Evolutionary conservation across 2,797 vertebrate species (phyloP).

Genomic region (Rhinichthys osculus): DNA sequence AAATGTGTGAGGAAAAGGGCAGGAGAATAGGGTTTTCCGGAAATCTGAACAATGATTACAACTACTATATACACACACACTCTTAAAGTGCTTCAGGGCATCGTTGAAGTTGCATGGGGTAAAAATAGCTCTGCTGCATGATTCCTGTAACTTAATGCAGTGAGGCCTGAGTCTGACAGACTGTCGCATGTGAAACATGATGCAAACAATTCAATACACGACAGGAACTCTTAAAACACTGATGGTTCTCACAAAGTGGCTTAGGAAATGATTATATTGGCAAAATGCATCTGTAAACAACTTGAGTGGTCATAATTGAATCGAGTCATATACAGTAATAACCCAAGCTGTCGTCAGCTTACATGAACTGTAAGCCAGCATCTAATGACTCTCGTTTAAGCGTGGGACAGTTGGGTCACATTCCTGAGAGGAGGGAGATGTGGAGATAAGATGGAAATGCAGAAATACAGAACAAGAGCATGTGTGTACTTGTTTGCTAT

Average conservation of each 20-base stretch:
- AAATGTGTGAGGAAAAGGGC: background rate
- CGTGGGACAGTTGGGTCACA: background rate
- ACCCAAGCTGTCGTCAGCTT: conserved; percentile 25
- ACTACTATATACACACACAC: conserved; percentile 12
- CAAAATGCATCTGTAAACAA: conserved; percentile 11
- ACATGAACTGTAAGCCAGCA: background rate
- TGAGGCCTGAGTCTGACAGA: conserved; percentile 23
- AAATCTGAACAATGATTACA: background rate
- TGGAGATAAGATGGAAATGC: conserved; percentile 8
- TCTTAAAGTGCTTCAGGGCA: background rate
- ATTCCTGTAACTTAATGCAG: conserved; percentile 29
- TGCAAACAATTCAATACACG: background rate
- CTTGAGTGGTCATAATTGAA: conserved; percentile 18
- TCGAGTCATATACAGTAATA: conserved; percentile 1
- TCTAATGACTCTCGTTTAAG: background rate
- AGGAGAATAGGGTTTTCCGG: background rate
- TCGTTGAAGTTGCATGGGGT: background rate
- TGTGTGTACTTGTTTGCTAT: background rate
- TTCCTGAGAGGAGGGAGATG: background rate
- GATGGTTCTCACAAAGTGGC: conserved; percentile 34
- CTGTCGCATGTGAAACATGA: conserved; percentile 40
- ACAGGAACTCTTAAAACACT: conserved; percentile 42
- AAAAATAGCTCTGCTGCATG: conserved; percentile 30
- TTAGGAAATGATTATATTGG: conserved; percentile 17
- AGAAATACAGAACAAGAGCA: background rate